Conservation (phyloP, 1,140 invertebrate species). For the Apis florea region DNA sequence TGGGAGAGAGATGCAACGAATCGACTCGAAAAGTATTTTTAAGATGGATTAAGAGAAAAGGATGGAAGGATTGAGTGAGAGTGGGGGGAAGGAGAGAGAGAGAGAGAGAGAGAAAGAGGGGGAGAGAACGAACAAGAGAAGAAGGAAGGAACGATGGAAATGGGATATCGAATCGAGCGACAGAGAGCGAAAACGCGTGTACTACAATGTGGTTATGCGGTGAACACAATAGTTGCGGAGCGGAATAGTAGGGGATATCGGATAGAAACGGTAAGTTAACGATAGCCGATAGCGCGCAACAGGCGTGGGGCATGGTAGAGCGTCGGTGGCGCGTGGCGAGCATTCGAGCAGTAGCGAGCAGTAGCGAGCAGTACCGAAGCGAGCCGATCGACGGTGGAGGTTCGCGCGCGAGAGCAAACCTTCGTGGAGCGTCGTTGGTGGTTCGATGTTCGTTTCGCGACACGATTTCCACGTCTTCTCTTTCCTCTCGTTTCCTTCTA, state of each 20-base stretch:
- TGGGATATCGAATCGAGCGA: not conserved
- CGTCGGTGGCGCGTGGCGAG: slow-evolving; percentile 37
- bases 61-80: no score
- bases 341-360: slow-evolving; percentile 43
- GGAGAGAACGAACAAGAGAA: not conserved
- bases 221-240: not conserved
- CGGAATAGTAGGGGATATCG: slow-evolving; percentile 8
- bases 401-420: slow-evolving; percentile 27
- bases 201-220: not conserved
- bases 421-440: slow-evolving; percentile 14
- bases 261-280: slow-evolving; percentile 12
- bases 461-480: slow-evolving; percentile 31
- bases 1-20: no score
- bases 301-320: slow-evolving; percentile 3
- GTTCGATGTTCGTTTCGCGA: not conserved
- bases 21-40: no score
- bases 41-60: no score
- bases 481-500: not conserved
- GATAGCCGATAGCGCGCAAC: slow-evolving; percentile 16
- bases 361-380: slow-evolving; percentile 34
- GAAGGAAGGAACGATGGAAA: not conserved
- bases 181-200: not conserved
- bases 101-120: not conserved
- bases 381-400: slow-evolving; percentile 22
- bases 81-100: no score